Percentiles rank a stretch among this genome's conserved stretches.
phyloP scores from a whole-genome alignment of 1,140 invertebrate genomes.

The Heliconius hermathena region DNA sequence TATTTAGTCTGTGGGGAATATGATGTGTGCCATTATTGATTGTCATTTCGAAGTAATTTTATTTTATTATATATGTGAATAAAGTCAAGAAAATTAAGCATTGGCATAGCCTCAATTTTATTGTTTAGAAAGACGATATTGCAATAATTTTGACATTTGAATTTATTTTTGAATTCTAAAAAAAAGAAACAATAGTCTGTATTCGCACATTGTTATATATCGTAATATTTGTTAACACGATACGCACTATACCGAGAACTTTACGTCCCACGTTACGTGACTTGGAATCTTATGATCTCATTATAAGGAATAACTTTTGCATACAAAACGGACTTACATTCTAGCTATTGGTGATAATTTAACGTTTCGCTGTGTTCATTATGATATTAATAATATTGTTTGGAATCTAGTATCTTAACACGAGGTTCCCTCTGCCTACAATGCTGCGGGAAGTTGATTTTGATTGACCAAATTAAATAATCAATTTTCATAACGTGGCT shows the following conservation, averaged over 20 bases:
- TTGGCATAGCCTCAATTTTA: too few species aligned
- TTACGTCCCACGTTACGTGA: slow-evolving; percentile 52
- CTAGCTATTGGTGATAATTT: too few species aligned
- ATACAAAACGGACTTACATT: neutral
- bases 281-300: slow-evolving; percentile 55
- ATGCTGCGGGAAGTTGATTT: too few species aligned
- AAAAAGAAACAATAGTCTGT: neutral
- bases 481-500: slow-evolving; percentile 19
- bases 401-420: too few species aligned
- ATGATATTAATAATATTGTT: neutral
- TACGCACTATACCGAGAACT: slow-evolving; percentile 18
- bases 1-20: too few species aligned
- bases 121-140: neutral
- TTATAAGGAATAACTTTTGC: slow-evolving; percentile 49
- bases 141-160: neutral
- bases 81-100: neutral
- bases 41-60: too few species aligned
- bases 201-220: neutral
- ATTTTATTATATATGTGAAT: too few species aligned
- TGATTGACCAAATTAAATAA: neutral
- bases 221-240: neutral
- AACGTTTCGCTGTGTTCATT: neutral
- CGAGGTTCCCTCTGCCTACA: too few species aligned
- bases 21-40: too few species aligned
- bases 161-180: neutral